Base-by-base conservation (phyloP, 2,113 vertebrate species). In the Scytalopus superciliaris region DNA sequence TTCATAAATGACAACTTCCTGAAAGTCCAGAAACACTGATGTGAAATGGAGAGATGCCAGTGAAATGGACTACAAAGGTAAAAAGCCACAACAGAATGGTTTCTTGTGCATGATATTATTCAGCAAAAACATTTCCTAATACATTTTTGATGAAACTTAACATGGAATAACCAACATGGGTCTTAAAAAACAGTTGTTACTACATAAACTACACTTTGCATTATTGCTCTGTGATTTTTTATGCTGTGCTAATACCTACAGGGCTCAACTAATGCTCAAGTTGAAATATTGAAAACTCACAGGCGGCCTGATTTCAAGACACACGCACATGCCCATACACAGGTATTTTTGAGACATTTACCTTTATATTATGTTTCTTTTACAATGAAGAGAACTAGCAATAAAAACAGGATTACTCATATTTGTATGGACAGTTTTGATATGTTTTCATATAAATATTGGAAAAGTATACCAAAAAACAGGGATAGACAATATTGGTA, bases 31-130 rank as follows among this genome's bases (percentile, higher is more conserved):
- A 91, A 89, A 45, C 16, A 33, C 22, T 53, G 24, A 31, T 55
- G 7, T 23, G 21, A 39, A 87, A 52, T n/a, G 19, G 11, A 87
- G 85, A 56, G 40, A 35, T 37, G 10, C 1, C 9, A 42, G 24
- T 66, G 9, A 73, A 80, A 42, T 19, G 12, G 15, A 39, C 4
- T 27, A 31, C 45, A 77, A 69, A 60, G 8, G 3, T 42, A 69
- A 80, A 80, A 73, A 55, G 1, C 0, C 3, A 5, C 4, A 49
- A n/a, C 1, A 30, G 8, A 68, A 66, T 53, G 50, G 1, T 23
- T 74, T 66, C 16, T 59, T 42, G 6, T 37, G 30, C 7, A 50
- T 77, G 6, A 47, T 8, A 60, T 5, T 72, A 59, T 45, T 56
- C 35, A 81, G 6, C 3, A 84, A 55, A 87, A 70, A n/a, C 5